Conservation (phyloP, 2,888 invertebrate species). For the Sphaeridia pumilis region DNA sequence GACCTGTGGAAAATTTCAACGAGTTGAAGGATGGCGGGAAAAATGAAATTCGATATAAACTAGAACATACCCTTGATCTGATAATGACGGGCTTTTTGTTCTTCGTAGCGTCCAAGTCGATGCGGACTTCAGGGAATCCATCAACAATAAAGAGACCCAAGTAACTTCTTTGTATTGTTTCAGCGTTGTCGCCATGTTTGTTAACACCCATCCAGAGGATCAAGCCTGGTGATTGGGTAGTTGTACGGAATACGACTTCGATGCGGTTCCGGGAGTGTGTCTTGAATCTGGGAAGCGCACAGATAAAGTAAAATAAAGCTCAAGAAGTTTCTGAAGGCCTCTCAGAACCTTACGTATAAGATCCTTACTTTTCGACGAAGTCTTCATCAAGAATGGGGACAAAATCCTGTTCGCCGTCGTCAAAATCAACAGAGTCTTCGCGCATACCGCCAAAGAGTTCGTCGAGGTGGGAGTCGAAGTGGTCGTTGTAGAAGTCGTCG, state of each 20-base stretch:
- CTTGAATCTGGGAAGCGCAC: slow-evolving; percentile 38
- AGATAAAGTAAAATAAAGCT: not conserved
- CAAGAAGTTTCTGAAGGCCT: not conserved
- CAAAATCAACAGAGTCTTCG: slow-evolving; percentile 37
- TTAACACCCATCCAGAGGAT: slow-evolving; percentile 58
- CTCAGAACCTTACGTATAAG: no score
- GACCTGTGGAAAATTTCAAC: slow-evolving; percentile 45
- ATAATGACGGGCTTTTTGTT: slow-evolving; percentile 44
- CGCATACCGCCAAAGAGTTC: slow-evolving; percentile 34
- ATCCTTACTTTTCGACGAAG: slow-evolving; percentile 1
- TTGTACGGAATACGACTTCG: slow-evolving; percentile 59
- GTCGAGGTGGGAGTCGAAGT: slow-evolving; percentile 35
- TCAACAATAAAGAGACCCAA: slow-evolving; percentile 57
- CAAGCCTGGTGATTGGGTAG: slow-evolving; percentile 52
- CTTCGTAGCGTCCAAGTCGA: slow-evolving; percentile 47
- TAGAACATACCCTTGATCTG: slow-evolving; percentile 40
- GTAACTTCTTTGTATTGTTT: slow-evolving; percentile 51
- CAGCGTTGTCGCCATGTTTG: slow-evolving; percentile 41
- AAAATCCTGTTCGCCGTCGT: slow-evolving; percentile 17
- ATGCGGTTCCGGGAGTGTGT: slow-evolving; percentile 60
- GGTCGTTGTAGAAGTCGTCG: slow-evolving; percentile 35
- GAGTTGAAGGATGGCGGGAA: no score
- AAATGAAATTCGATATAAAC: no score
- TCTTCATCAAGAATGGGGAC: slow-evolving; percentile 3
- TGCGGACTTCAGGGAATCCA: slow-evolving; percentile 60